Evolutionary conservation across 2,797 vertebrate genomes (phyloP), one percentile per base, ranked within the genome.

Genomic region (Clarias platycephalus): DNA sequence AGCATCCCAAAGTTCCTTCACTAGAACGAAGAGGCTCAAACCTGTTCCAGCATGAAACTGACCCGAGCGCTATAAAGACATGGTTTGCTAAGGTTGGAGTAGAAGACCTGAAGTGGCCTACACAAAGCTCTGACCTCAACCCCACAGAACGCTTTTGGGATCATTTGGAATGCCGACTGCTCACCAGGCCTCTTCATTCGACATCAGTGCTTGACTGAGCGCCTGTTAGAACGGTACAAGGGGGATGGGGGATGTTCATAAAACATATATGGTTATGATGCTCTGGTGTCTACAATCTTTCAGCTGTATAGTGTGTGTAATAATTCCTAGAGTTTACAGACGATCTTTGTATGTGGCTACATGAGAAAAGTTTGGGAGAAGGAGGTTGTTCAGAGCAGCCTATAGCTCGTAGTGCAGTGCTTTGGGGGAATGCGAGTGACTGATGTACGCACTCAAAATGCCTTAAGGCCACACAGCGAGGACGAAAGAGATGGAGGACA

Each of bases 401-500:
- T 84, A 55, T 63, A 74, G 75, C 49, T 70, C 55, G 0, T 58
- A 26, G 67, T 24, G 76, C 31, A 67, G 37, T 22, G 18, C n/a
- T 78, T 70, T 55, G 81, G 22, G 37, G 81, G 80, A 71, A 49
- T 66, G 34, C 53, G 75, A 75, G 81, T 80, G 76, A 85, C 83
- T 79, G 31, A 74, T 74, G 83, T 82, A 81, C 72, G 44, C 20
- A 83, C 72, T 80, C 80, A 83, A 86, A 85, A 85, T 85, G 75
- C 80, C 87, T 81, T 31, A 4, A 49, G 87, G 82, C 82, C 83
- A 86, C 89, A 89, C 79, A 85, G 71, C 49, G 34, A 24, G 66
- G 62, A 49, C 37, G 67, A 40, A 67, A 57, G 53, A 82, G 85
- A 83, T 78, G 72, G n/a, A 28, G 60, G 80, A 31, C 64, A 40